Conservation (phyloP, 2,113 vertebrate genomes). For the Charina bottae region DNA sequence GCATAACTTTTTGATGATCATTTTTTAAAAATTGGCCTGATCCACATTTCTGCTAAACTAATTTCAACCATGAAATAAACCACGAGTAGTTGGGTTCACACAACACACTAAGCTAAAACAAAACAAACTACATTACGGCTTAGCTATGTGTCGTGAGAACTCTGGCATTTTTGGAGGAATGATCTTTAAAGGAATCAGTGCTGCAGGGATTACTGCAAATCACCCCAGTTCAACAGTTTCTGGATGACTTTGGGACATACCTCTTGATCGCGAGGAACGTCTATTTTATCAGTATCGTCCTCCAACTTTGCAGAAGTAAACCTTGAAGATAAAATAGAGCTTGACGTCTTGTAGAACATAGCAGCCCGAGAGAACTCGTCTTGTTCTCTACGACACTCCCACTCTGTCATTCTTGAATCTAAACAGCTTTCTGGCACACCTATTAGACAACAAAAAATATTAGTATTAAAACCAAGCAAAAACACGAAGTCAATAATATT, state of each 20-base stretch:
- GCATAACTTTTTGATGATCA: background rate
- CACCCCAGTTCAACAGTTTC: background rate
- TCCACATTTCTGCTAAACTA: background rate
- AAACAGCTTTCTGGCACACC: conserved; percentile 79
- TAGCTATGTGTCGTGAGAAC: background rate
- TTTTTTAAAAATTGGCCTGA: background rate
- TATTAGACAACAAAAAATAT: background rate
- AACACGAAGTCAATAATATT: background rate
- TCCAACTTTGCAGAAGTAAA: conserved; percentile 84
- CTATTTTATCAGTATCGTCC: conserved; percentile 82
- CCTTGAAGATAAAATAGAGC: conserved; percentile 80
- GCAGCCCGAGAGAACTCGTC: conserved; percentile 90
- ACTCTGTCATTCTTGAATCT: conserved; percentile 84
- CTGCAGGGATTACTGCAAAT: background rate
- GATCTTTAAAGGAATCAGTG: background rate
- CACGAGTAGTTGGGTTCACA: background rate
- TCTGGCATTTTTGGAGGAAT: background rate
- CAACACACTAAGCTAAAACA: background rate
- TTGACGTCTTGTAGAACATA: conserved; percentile 81
- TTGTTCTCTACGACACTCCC: conserved; percentile 87
- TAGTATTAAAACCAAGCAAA: background rate
- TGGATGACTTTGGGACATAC: conserved; percentile 57
- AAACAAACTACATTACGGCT: background rate
- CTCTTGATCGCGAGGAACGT: conserved; percentile 85
- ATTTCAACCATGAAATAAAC: background rate